phyloP scores from a whole-genome alignment of 2,888 invertebrate genomes.

The Vannuccia rotundouncinata region DNA sequence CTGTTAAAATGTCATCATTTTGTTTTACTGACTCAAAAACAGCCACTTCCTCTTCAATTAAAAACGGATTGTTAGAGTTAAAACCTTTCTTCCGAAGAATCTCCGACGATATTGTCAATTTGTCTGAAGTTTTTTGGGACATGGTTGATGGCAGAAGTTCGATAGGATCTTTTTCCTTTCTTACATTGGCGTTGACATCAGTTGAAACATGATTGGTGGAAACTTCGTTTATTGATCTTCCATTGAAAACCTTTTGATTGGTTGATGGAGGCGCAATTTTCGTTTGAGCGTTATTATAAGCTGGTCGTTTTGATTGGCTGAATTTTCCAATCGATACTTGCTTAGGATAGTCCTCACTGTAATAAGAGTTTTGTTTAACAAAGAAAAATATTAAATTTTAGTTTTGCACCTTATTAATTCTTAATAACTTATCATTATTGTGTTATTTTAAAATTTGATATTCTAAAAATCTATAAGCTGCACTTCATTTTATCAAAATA shows the following conservation, averaged over 20 bases:
- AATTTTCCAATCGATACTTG: slow-evolving; percentile 14
- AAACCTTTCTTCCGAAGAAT: not conserved
- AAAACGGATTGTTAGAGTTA: not conserved
- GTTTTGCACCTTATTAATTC: too few species aligned
- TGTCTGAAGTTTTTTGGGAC: not conserved
- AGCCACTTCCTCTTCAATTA: not conserved
- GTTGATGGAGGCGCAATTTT: not conserved
- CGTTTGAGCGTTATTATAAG: not conserved
- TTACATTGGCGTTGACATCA: slow-evolving; percentile 2
- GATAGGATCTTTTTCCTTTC: too few species aligned
- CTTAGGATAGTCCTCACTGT: not conserved
- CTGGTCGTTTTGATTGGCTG: not conserved
- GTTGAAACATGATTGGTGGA: not conserved
- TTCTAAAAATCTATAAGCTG: too few species aligned
- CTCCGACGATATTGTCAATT: not conserved
- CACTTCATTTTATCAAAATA: too few species aligned
- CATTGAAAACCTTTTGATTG: not conserved
- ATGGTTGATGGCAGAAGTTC: too few species aligned
- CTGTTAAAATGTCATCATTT: not conserved
- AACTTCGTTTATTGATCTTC: not conserved
- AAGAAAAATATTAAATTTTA: too few species aligned
- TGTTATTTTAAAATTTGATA: too few species aligned
- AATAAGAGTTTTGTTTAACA: too few species aligned
- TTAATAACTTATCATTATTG: too few species aligned
- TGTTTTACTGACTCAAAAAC: not conserved